Percentiles rank a stretch among this genome's conserved stretches.
These are phyloP conservation scores for Oxyruncus cristatus DNA, from an alignment of 2,113 vertebrate species.

Conservation along the genomic window DNA sequence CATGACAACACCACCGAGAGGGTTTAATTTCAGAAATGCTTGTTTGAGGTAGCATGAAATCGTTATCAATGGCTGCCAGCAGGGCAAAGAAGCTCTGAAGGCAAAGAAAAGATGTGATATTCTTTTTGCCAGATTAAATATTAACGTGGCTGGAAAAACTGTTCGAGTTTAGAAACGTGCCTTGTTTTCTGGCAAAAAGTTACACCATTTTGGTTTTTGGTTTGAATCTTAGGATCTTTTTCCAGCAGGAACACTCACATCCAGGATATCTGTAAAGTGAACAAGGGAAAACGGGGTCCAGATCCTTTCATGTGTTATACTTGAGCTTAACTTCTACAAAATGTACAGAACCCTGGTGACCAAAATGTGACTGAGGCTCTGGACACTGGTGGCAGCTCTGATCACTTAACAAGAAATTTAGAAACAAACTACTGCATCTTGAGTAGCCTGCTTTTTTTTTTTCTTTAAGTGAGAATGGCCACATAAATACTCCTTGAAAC, in stretches of 20 bases:
- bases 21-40: slow-evolving; percentile 72
- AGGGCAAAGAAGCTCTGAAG: slow-evolving; percentile 54
- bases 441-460: neutral
- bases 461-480: neutral
- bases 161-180: neutral
- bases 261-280: neutral
- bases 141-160: neutral
- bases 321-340: neutral
- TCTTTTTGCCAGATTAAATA: slow-evolving; percentile 49
- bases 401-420: no score
- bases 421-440: neutral
- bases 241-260: neutral
- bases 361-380: neutral
- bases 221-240: neutral
- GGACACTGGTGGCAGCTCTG: neutral
- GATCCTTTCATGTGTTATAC: neutral
- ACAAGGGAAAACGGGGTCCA: neutral
- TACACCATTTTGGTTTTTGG: neutral
- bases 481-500: neutral
- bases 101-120: slow-evolving; percentile 24
- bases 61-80: slow-evolving; percentile 75
- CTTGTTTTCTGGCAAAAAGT: neutral
- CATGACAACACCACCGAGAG: slow-evolving; percentile 72
- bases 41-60: slow-evolving; percentile 80
- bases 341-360: neutral